These are phyloP conservation scores for Meandrina meandrites DNA, from an alignment of 92 coral and sea anemone genomes.

Conservation along the genomic window DNA sequence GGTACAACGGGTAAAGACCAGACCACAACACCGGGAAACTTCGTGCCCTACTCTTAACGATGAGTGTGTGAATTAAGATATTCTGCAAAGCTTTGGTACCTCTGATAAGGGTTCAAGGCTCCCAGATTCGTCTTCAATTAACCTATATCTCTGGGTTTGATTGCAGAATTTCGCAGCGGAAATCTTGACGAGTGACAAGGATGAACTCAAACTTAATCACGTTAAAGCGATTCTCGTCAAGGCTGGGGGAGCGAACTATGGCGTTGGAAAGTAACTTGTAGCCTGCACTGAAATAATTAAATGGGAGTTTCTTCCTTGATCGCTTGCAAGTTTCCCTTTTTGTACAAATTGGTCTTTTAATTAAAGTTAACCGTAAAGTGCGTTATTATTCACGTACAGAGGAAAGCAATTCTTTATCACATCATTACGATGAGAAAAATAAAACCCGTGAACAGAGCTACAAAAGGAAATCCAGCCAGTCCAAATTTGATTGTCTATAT, in stretches of 20 bases:
- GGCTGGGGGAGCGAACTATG: slow-evolving; percentile 98
- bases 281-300: neutral
- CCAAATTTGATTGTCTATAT: neutral
- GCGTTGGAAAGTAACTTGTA: slow-evolving; percentile 64
- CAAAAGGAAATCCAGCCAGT: neutral
- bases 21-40: too few relatives aligned
- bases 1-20: too few relatives aligned
- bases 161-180: slow-evolving; percentile 89
- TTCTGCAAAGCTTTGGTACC: neutral
- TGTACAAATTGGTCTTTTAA: neutral
- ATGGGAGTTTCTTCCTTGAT: neutral
- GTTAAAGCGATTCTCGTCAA: slow-evolving; percentile 64
- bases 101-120: too few relatives aligned
- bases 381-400: neutral
- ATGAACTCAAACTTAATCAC: slow-evolving; percentile 61
- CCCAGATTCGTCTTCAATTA: neutral
- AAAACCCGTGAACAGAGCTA: neutral
- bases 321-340: neutral
- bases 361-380: neutral
- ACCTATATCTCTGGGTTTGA: neutral
- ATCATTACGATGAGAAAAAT: neutral
- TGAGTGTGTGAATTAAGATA: too few relatives aligned
- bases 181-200: slow-evolving; percentile 69
- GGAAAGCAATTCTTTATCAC: neutral
- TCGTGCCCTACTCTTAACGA: too few relatives aligned